phyloP scores from a whole-genome alignment of 1,140 invertebrate species.

The Drosophila mojavensis region DNA sequence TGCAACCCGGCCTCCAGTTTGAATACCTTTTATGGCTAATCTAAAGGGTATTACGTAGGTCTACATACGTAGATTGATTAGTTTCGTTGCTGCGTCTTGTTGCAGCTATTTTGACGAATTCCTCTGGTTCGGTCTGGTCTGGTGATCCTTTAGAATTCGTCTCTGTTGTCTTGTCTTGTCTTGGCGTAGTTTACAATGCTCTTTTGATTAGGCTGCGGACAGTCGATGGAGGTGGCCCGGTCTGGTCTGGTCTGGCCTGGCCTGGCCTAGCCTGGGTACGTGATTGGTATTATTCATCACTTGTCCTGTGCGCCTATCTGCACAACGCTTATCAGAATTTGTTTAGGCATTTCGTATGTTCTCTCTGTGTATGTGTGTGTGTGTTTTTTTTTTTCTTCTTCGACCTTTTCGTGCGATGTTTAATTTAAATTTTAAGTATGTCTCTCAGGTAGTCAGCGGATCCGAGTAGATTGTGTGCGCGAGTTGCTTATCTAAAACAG shows the following conservation, averaged over 20 bases:
- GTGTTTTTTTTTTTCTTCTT: slow-evolving; percentile 1
- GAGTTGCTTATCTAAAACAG: slow-evolving; percentile 61
- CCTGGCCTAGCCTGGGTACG: slow-evolving; percentile 37
- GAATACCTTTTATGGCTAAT: no score
- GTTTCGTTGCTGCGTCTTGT: no score
- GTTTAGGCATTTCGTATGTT: slow-evolving; percentile 60
- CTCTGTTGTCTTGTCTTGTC: slow-evolving; percentile 59
- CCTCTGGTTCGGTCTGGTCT: slow-evolving; percentile 15
- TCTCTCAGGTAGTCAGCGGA: slow-evolving; percentile 54
- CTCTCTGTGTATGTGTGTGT: background rate
- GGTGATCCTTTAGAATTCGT: slow-evolving; percentile 70
- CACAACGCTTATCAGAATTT: slow-evolving; percentile 67
- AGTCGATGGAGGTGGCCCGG: slow-evolving; percentile 47
- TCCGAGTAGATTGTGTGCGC: slow-evolving; percentile 9
- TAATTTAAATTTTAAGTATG: slow-evolving; percentile 82
- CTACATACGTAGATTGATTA: no score
- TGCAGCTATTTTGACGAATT: slow-evolving; percentile 30
- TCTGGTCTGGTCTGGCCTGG: no score
- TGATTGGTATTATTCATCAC: slow-evolving; percentile 84
- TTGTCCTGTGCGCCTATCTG: slow-evolving; percentile 66
- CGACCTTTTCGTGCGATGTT: slow-evolving; percentile 48
- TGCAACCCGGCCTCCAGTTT: no score
- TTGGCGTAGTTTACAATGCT: slow-evolving; percentile 79
- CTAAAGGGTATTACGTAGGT: no score
- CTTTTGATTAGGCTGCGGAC: slow-evolving; percentile 68